A percentile compares a stretch with the other conserved stretches of the same genome.
These are phyloP conservation scores for Alviniconcha marisindica DNA, from an alignment of 1,140 invertebrate genomes.

Conservation along the genomic window DNA sequence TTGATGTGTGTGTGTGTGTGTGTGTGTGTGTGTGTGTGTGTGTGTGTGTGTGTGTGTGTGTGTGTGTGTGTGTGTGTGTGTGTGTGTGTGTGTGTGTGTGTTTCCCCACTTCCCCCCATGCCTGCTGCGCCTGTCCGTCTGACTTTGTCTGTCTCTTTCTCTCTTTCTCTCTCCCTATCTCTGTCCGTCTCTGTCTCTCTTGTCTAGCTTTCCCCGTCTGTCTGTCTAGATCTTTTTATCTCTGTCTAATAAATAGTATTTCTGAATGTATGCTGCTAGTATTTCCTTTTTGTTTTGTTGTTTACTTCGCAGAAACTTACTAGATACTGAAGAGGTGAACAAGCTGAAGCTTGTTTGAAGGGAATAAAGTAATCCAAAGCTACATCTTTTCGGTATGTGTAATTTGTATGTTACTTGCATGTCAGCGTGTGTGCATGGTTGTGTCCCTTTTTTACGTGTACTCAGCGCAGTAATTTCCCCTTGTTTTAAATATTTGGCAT, in stretches of 20 bases:
- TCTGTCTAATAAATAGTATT: too few species aligned
- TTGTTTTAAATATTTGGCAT: too few species aligned
- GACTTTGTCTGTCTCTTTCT: constrained; percentile 25
- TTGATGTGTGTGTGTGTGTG: too few species aligned
- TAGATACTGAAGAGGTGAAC: constrained; percentile 49
- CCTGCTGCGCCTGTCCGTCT: neutral
- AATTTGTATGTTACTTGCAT: neutral
- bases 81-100: neutral
- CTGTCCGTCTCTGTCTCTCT: too few species aligned
- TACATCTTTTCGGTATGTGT: constrained; percentile 33
- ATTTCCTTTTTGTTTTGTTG: too few species aligned
- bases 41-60: neutral
- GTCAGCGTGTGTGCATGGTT: neutral
- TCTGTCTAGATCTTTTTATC: too few species aligned
- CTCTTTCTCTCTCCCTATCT: too few species aligned
- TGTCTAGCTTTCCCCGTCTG: too few species aligned
- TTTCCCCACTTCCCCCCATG: neutral
- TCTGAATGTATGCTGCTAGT: too few species aligned
- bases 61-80: neutral
- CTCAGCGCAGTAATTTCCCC: too few species aligned
- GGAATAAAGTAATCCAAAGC: constrained; percentile 43
- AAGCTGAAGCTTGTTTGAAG: constrained; percentile 52
- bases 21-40: neutral
- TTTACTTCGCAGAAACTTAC: constrained; percentile 54
- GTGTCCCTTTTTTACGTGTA: too few species aligned